Evolutionary conservation across 2,888 invertebrate species (phyloP).

Genomic region (Unio pictorum): DNA sequence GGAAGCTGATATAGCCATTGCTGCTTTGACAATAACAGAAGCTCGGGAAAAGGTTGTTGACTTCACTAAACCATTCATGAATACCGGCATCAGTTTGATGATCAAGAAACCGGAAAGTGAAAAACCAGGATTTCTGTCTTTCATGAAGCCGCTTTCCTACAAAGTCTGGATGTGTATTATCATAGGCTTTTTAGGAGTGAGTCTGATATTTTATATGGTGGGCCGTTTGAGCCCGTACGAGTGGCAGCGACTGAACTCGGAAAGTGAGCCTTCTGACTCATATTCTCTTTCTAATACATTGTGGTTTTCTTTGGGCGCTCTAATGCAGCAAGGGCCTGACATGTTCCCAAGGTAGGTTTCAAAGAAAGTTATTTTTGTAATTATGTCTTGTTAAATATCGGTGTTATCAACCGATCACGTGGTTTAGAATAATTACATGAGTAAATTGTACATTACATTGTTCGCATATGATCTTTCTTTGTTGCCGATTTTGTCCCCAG

Average conservation of each 20-base stretch:
- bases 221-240: conserved; percentile 98
- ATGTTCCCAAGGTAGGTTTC: conserved; percentile 88
- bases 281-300: conserved; percentile 96
- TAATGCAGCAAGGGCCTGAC: conserved; percentile 99
- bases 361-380: neutral
- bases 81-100: conserved; percentile 95
- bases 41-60: conserved; percentile 94
- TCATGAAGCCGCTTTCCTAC: conserved; percentile 95
- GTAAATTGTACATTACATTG: neutral
- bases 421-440: too few relatives aligned
- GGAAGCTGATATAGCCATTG: conserved; percentile 95
- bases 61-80: conserved; percentile 98
- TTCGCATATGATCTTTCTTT: neutral
- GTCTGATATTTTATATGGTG: conserved; percentile 97
- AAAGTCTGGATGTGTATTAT: conserved; percentile 93
- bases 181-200: conserved; percentile 95
- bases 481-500: too few relatives aligned
- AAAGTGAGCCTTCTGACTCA: conserved; percentile 56
- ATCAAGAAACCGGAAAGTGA: conserved; percentile 93
- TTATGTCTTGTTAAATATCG: neutral
- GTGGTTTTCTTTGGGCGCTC: conserved; percentile 97
- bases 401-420: neutral
- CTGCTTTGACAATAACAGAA: conserved; percentile 93
- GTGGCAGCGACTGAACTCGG: conserved; percentile 80
- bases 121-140: conserved; percentile 96